Evolutionary conservation across 1,140 invertebrate genomes (phyloP).

Genomic region (Propsilocerus akamusi): DNA sequence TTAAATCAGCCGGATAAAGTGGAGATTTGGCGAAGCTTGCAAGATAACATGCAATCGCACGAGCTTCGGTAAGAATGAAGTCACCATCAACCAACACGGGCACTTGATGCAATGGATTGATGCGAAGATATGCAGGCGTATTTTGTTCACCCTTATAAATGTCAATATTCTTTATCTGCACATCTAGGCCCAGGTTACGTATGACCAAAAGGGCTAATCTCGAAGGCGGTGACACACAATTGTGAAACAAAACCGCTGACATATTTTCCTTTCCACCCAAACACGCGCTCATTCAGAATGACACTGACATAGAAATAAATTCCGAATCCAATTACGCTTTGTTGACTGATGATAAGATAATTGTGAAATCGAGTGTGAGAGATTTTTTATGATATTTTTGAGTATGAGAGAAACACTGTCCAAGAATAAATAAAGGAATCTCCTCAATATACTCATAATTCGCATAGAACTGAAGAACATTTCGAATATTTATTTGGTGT

Average conservation of each 20-base stretch:
- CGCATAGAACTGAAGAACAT: no score
- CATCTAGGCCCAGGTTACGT: slow-evolving; percentile 10
- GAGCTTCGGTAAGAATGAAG: slow-evolving; percentile 12
- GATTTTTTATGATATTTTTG: no score
- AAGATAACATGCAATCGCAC: slow-evolving; percentile 14
- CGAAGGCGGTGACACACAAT: not conserved
- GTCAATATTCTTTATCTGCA: slow-evolving; percentile 11
- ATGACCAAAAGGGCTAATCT: slow-evolving; percentile 7
- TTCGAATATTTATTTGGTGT: no score
- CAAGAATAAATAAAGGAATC: no score
- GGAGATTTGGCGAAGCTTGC: not conserved
- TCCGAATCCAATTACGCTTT: no score
- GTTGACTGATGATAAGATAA: no score
- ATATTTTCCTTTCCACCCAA: no score
- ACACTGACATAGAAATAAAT: no score
- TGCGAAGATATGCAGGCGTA: slow-evolving; percentile 12
- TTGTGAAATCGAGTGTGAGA: no score
- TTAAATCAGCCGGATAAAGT: not conserved
- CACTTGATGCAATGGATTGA: slow-evolving; percentile 14
- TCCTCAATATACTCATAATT: no score
- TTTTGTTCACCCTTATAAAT: slow-evolving; percentile 10
- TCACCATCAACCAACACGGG: slow-evolving; percentile 14
- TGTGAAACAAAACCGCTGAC: not conserved
- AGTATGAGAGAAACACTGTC: no score
- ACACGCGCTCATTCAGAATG: no score